These are phyloP conservation scores for Genyomyrus donnyi DNA, from an alignment of 2,113 vertebrate genomes.

Conservation along the genomic window DNA sequence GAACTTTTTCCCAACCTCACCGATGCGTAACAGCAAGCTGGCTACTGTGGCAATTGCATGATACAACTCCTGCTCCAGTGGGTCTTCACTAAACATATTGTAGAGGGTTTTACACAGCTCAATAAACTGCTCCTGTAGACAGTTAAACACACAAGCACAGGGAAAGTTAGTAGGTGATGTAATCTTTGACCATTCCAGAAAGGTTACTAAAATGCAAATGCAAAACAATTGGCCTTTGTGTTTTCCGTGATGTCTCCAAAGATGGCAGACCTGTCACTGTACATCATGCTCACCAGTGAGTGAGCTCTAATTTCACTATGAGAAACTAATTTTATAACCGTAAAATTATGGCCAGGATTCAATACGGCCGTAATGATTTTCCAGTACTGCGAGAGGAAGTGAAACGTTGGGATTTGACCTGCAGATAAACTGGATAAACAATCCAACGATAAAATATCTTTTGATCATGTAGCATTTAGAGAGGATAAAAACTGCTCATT, in stretches of 20 bases:
- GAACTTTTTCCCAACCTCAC: slow-evolving; percentile 92
- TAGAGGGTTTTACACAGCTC: slow-evolving; percentile 96
- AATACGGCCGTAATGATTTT: background rate
- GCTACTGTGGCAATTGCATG: slow-evolving; percentile 94
- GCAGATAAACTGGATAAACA: background rate
- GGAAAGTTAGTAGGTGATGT: background rate
- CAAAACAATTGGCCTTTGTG: background rate
- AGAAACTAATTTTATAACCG: background rate
- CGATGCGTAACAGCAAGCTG: slow-evolving; percentile 85
- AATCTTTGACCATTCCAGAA: background rate
- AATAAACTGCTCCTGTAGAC: slow-evolving; percentile 88
- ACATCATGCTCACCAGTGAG: background rate
- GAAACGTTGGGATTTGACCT: background rate
- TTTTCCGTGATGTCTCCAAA: background rate
- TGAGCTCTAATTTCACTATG: background rate
- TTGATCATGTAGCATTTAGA: background rate
- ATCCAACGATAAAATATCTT: background rate
- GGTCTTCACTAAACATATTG: slow-evolving; percentile 94
- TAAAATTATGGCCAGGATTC: background rate
- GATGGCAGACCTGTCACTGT: background rate
- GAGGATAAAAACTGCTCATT: background rate
- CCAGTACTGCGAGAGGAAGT: background rate
- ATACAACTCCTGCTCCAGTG: slow-evolving; percentile 81
- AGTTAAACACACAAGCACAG: slow-evolving; percentile 7
- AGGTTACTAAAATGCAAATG: background rate